Evolutionary conservation across 2,888 invertebrate species (phyloP).

Genomic region (Hemistola chrysoprasaria): DNA sequence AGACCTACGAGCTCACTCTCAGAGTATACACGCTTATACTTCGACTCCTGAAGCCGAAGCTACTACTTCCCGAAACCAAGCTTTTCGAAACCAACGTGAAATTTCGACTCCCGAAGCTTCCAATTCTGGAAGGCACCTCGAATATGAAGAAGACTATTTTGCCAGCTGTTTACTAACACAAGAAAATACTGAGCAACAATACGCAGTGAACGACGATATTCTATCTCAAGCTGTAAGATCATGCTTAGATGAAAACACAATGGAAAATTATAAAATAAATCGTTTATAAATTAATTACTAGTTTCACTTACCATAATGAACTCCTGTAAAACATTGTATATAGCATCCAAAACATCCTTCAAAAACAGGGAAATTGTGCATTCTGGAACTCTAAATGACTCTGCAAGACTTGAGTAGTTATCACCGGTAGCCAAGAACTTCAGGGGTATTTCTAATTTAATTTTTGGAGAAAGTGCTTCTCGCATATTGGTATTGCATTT

Average conservation of each 20-base stretch:
- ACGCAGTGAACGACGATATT: conserved; percentile 41
- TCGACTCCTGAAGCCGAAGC: conserved; percentile 33
- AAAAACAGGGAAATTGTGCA: conserved; percentile 42
- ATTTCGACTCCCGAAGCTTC: conserved; percentile 33
- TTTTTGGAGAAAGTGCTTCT: conserved; percentile 34
- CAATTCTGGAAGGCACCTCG: conserved; percentile 40
- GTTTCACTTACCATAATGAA: conserved; percentile 35
- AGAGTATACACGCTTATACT: conserved; percentile 31
- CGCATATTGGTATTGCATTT: conserved; percentile 35
- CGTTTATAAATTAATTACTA: conserved; percentile 36
- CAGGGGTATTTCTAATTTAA: conserved; percentile 34
- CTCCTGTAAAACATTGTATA: conserved; percentile 35
- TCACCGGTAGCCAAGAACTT: conserved; percentile 34
- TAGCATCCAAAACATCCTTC: conserved; percentile 43
- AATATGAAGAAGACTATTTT: conserved; percentile 46
- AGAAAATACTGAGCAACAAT: conserved; percentile 45
- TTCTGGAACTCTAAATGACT: conserved; percentile 45
- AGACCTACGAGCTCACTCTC: conserved; percentile 33
- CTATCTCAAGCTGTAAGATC: conserved; percentile 40
- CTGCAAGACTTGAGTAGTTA: conserved; percentile 39
- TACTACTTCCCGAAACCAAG: conserved; percentile 35
- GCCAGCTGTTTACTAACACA: conserved; percentile 42
- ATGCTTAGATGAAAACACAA: conserved; percentile 32
- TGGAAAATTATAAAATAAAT: conserved; percentile 36
- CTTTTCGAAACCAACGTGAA: conserved; percentile 32